These are phyloP conservation scores for Agonopterix heracliana DNA, from an alignment of 2,888 invertebrate genomes.

Conservation along the genomic window DNA sequence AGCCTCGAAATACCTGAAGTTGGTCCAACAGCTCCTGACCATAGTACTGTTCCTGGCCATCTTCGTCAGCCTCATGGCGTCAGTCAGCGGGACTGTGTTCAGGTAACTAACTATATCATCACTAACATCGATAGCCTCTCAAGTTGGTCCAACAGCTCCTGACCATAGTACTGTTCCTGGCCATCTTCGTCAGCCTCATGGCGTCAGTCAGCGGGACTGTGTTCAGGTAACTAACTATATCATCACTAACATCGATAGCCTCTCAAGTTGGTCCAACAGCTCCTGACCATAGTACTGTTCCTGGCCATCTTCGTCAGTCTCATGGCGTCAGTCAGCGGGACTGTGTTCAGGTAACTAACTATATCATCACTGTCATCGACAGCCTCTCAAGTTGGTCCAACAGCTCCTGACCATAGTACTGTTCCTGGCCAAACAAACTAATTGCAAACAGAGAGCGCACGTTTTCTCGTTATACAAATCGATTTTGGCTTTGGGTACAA, in stretches of 20 bases:
- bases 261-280: conserved; percentile 85
- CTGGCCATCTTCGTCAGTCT: conserved; percentile 85
- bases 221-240: conserved; percentile 49
- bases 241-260: neutral
- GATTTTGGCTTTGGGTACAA: too few species aligned
- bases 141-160: conserved; percentile 87
- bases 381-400: conserved; percentile 80
- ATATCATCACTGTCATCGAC: neutral
- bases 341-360: conserved; percentile 59
- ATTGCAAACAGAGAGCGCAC: too few species aligned
- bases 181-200: conserved; percentile 84
- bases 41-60: conserved; percentile 86
- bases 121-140: conserved; percentile 32
- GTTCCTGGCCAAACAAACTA: conserved; percentile 85
- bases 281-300: conserved; percentile 84
- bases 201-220: conserved; percentile 80
- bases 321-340: conserved; percentile 81
- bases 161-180: conserved; percentile 84
- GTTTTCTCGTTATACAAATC: too few species aligned
- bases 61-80: conserved; percentile 83
- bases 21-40: conserved; percentile 86
- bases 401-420: conserved; percentile 86
- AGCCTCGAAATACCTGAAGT: conserved; percentile 75
- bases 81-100: conserved; percentile 77
- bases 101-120: conserved; percentile 37